These are phyloP conservation scores for Dipodomys ordii DNA, from an alignment of 2,113 vertebrate genomes.

Conservation along the genomic window DNA sequence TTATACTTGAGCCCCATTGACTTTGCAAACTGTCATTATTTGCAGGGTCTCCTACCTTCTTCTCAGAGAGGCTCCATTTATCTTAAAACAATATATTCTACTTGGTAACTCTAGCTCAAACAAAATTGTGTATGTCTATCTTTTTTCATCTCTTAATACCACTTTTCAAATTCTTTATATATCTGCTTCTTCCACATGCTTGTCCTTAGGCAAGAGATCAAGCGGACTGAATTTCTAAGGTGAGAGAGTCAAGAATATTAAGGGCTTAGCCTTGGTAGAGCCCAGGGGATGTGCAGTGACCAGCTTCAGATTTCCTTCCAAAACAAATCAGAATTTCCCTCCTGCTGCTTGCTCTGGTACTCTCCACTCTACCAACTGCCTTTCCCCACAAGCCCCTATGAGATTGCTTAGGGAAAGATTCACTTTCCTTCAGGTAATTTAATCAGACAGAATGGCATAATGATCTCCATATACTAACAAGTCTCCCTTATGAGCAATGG, in stretches of 20 bases:
- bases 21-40: background rate
- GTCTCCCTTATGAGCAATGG: background rate
- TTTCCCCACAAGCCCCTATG: background rate
- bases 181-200: background rate
- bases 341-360: conserved; percentile 37
- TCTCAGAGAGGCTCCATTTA: background rate
- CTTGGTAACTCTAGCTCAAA: conserved; percentile 47
- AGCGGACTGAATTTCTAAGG: conserved; percentile 47
- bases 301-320: conserved; percentile 35
- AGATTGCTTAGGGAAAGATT: conserved; percentile 49
- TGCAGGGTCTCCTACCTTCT: background rate
- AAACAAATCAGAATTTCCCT: background rate
- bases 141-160: background rate
- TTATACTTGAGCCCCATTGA: background rate
- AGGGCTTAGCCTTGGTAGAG: conserved; percentile 47
- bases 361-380: background rate
- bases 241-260: conserved; percentile 54
- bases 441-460: conserved; percentile 46
- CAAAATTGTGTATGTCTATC: conserved; percentile 64
- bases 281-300: background rate
- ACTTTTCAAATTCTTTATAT: conserved; percentile 48
- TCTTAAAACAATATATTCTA: background rate
- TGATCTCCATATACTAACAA: conserved; percentile 29
- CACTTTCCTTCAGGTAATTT: conserved; percentile 23
- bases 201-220: conserved; percentile 40